phyloP scores from a whole-genome alignment of 2,113 vertebrate genomes.

The Tichodroma muraria region DNA sequence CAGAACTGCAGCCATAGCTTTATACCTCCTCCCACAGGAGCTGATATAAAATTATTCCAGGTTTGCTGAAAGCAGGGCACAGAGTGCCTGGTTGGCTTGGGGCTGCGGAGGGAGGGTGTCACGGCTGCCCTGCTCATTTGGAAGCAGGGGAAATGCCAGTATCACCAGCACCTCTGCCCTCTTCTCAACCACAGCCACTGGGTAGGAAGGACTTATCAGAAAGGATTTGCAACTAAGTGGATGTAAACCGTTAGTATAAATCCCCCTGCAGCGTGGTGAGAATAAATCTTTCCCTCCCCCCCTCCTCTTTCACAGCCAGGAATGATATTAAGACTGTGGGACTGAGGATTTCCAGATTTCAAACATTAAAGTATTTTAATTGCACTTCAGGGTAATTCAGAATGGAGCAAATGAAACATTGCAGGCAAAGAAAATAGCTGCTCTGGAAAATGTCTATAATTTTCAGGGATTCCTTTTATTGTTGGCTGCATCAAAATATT shows the following conservation, averaged over 20 bases:
- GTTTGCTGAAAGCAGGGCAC: not conserved
- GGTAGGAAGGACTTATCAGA: not conserved
- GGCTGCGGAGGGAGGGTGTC: not conserved
- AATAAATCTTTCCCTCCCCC: not conserved
- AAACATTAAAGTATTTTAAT: constrained; percentile 21
- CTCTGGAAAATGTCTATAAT: constrained; percentile 4
- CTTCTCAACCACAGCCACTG: not conserved
- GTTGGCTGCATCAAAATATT: not conserved
- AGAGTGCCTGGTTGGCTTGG: not conserved
- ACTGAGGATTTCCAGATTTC: constrained; percentile 17
- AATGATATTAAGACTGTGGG: not conserved
- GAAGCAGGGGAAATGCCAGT: not conserved
- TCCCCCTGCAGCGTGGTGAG: not conserved
- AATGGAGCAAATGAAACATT: not conserved
- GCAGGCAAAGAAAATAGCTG: constrained; percentile 2
- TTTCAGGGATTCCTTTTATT: constrained; percentile 15
- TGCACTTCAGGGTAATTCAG: constrained; percentile 29
- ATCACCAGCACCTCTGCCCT: not conserved
- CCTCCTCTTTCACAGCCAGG: not conserved
- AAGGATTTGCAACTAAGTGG: not conserved
- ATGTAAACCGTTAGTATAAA: not conserved
- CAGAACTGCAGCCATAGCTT: not conserved
- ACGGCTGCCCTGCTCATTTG: not conserved
- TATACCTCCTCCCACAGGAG: not conserved
- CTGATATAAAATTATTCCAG: not conserved